Conservation (phyloP, 1,140 invertebrate genomes). For the Lucilia cuprina region DNA sequence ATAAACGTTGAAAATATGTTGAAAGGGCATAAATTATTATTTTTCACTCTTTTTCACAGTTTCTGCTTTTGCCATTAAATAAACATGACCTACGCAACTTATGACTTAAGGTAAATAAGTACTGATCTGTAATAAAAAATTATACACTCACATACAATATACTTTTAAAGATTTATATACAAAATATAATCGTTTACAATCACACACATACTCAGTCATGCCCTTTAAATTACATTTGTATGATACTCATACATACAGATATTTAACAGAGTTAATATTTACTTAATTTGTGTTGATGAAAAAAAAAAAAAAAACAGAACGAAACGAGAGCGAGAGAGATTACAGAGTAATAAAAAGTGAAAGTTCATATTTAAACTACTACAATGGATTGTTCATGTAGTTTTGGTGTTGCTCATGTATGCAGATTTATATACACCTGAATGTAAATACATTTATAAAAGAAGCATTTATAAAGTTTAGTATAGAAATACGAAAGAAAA, state of each 20-base stretch:
- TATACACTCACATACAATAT: neutral
- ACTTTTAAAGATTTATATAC: neutral
- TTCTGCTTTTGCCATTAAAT: neutral
- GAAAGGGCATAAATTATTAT: too few species aligned
- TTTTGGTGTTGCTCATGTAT: neutral
- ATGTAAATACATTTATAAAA: too few species aligned
- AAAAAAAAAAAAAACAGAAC: too few species aligned
- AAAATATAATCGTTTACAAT: neutral
- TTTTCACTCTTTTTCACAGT: too few species aligned
- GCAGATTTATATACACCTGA: neutral
- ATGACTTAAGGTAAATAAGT: neutral
- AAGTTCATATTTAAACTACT: neutral
- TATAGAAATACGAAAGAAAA: too few species aligned
- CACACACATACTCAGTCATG: neutral
- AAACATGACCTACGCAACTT: constrained; percentile 5
- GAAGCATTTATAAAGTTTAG: too few species aligned
- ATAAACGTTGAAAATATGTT: too few species aligned
- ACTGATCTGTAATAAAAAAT: neutral
- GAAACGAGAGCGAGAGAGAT: neutral
- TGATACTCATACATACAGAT: neutral
- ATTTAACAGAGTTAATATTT: constrained; percentile 9
- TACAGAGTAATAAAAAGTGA: neutral
- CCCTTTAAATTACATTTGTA: neutral
- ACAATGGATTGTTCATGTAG: neutral
- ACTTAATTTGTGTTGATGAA: neutral